These are phyloP conservation scores for Epicauta chinensis DNA, from an alignment of 1,140 invertebrate genomes.

Conservation along the genomic window DNA sequence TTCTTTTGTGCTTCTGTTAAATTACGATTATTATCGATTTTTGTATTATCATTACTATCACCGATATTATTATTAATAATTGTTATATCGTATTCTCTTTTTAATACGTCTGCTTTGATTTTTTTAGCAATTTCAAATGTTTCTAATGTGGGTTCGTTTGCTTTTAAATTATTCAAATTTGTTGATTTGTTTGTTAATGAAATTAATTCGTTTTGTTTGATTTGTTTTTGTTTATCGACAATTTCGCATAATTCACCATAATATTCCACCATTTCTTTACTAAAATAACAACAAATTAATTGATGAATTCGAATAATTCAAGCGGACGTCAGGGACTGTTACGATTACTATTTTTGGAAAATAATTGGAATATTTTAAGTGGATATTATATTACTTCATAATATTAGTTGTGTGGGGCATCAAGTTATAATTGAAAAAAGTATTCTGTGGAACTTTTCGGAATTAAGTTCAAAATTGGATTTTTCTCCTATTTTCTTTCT, in stretches of 20 bases:
- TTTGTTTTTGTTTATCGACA: constrained; percentile 22
- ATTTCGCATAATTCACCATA: constrained; percentile 28
- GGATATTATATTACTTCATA: no score
- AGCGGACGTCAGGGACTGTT: not conserved
- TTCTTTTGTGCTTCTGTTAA: constrained; percentile 41
- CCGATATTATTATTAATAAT: constrained; percentile 1
- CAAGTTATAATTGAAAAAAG: no score
- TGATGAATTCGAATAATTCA: not conserved
- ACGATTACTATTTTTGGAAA: no score
- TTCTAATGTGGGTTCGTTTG: constrained; percentile 24
- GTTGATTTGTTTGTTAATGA: not conserved
- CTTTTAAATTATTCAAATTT: constrained; percentile 28
- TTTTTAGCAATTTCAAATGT: constrained; percentile 31
- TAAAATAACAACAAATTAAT: constrained; percentile 19
- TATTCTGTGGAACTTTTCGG: no score
- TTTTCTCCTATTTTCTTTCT: no score
- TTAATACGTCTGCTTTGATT: constrained; percentile 32
- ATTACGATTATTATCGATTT: constrained; percentile 1
- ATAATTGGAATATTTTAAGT: no score
- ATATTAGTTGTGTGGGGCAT: no score
- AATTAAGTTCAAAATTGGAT: no score
- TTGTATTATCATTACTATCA: constrained; percentile 1
- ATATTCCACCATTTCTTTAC: constrained; percentile 33
- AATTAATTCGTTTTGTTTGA: constrained; percentile 22
- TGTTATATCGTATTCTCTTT: constrained; percentile 25